Conservation (phyloP, 2,113 vertebrate species). For the Ptyas mucosa region DNA sequence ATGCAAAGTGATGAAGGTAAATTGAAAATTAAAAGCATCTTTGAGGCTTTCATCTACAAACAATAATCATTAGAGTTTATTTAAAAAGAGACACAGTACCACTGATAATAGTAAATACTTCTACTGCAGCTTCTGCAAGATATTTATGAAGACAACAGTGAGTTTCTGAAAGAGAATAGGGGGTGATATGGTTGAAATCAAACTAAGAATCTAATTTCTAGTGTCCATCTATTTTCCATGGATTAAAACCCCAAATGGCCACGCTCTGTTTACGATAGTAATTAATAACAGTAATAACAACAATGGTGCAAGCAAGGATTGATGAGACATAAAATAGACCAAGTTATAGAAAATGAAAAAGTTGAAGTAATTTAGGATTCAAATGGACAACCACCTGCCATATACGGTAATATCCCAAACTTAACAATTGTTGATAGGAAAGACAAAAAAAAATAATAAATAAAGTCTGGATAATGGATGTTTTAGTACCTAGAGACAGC, state of each 20-base stretch:
- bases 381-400: not conserved
- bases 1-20: conserved; percentile 8
- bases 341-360: not conserved
- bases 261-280: conserved; percentile 22
- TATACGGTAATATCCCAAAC: not conserved
- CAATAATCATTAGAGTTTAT: not conserved
- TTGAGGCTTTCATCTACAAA: not conserved
- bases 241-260: conserved; percentile 30
- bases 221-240: not conserved
- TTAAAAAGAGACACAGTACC: not conserved
- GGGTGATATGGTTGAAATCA: not conserved
- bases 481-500: not conserved
- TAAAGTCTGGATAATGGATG: not conserved
- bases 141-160: not conserved
- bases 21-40: conserved; percentile 21
- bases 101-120: conserved; percentile 12
- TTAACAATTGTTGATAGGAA: not conserved
- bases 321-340: not conserved
- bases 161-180: conserved; percentile 11
- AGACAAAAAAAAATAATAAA: not conserved
- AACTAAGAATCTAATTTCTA: conserved; percentile 11
- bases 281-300: conserved; percentile 27
- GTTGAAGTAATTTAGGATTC: not conserved
- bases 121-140: not conserved
- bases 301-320: not conserved